Evolutionary conservation across 2,797 vertebrate species (phyloP), one percentile per base, ranked within the genome.

Genomic region (Urophycis tenuis): DNA sequence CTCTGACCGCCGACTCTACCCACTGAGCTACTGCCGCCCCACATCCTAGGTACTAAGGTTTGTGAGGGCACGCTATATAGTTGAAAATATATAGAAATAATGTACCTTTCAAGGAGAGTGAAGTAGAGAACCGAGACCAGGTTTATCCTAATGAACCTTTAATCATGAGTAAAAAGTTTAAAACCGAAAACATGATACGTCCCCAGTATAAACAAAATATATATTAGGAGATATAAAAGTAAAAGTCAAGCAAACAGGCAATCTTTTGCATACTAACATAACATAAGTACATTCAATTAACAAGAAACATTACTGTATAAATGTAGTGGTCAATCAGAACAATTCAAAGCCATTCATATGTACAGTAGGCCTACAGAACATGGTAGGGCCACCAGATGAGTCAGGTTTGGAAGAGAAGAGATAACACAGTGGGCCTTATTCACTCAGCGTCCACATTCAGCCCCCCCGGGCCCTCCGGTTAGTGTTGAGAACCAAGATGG

Each of bases 191-290:
- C 69, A 76, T 71, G 78, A 72, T 82, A 9, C 30, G 74, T 78
- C 76, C 33, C 76, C 77, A 79, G 78, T 84, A 89, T 90, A 91
- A 93, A 92, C 91, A 88, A 89, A 86, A 79, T 76, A 85, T 77
- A 80, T 41, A 89, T 88, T 84, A 87, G 80, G 81, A 90, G 79
- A 79, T 81, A 73, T 77, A 32, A 87, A 85, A 85, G 35, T 64
- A n/a, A 84, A 82, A 69, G 25, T 81, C 78, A 81, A 84, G 84
- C 76, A 75, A 82, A 84, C 79, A 80, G 87, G 60, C 49, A 78
- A 75, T 78, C 74, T 81, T 86, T 82, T 60, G 80, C 80, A 45
- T 77, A 88, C 81, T 83, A 85, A 71, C 2, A 25, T 82, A 75
- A 75, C 31, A 29, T 71, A 74, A 77, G 75, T 82, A 87, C 79